Evolutionary conservation across 1,140 invertebrate genomes (phyloP), one percentile per base, ranked within the genome.

Genomic region (Sycobia sp.): DNA sequence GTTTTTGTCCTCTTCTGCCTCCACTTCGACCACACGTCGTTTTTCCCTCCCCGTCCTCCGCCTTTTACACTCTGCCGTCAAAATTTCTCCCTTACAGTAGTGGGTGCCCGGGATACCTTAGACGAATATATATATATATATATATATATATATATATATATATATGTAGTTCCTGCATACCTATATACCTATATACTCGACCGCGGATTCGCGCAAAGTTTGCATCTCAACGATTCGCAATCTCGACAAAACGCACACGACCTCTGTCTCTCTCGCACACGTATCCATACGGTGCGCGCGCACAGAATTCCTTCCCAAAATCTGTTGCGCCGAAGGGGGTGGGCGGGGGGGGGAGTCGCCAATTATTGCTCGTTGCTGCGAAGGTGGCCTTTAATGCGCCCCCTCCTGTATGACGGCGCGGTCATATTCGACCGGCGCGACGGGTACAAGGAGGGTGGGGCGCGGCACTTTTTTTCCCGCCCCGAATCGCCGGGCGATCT

Each of bases 271-370:
- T n/a, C n/a, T n/a, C n/a, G n/a, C n/a, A n/a, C n/a, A n/a, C n/a
- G n/a, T n/a, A n/a, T n/a, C n/a, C n/a, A n/a, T n/a, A n/a, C n/a
- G n/a, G n/a, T n/a, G n/a, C n/a, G n/a, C n/a, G n/a, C n/a, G n/a
- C n/a, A n/a, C n/a, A 64, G 67, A 69, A 77, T 76, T 81, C 77
- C 76, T 80, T 81, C 77, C 74, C 67, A 70, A 76, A 81, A 81
- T 69, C 75, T 18, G 39, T 8, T 3, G 39, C 18, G 16, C 16
- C 39, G n/a, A 38, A 38, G 9, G 16, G 44, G 50, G 29, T 2
- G 29, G 3, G 18, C n/a, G 55, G 34, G 38, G 60, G 25, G 72
- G 72, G 76, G 76, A 76, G 71, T 73, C 73, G 78, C 73, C 76
- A 80, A 77, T 78, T n/a, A 79, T 77, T 76, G 64, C 69, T 55